Base-by-base conservation (phyloP, 1,140 invertebrate genomes). In the Heliconius hermathena region DNA sequence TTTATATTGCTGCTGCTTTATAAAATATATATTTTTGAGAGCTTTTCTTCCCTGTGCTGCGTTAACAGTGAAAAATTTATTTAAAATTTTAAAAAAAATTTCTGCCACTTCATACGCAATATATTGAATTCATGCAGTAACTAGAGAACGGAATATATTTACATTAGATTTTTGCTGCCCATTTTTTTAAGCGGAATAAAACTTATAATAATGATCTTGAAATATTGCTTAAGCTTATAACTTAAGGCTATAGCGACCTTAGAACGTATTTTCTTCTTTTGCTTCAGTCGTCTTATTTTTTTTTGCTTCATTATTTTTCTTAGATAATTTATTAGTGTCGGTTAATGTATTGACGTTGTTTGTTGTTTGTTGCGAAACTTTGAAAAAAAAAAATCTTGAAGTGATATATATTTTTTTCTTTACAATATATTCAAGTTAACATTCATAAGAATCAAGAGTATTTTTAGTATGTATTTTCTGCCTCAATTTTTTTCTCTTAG, bases 331-430 rank as follows among this genome's bases (percentile, higher is more conserved):
- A 66, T 66, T 66, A 66, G 60, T 66, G 22, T 66, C 29, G 60
- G 60, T 66, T 66, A 66, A 66, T 66, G 13, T 66, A 29, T 66
- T 66, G 60, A 66, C 60, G 26, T 3, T 66, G 60, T 66, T 66
- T 66, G 60, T 66, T 66, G 60, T 66, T 66, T 26, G 60, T 66
- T 66, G 26, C 26, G 6, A 26, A 66, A 66, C 26, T 66, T 26
- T 66, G 22, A 29, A 66, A 66, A 66, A 26, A 26, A 66, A 3
- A 16, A 22, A 16, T 66, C 60, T 66, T 66, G 26, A 29, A 66
- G 26, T 22, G 22, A 66, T 66, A 16, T 66, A 8, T 11, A 66
- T 13, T n/a, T 46, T 26, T 66, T 26, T 66, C 22, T 11, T 22
- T 57, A 22, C 1, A 26, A 26, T 26, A 26, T 22, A 2, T 57